Conservation (phyloP, 92 coral and sea anemone genomes). For the Heliopora coerulea region DNA sequence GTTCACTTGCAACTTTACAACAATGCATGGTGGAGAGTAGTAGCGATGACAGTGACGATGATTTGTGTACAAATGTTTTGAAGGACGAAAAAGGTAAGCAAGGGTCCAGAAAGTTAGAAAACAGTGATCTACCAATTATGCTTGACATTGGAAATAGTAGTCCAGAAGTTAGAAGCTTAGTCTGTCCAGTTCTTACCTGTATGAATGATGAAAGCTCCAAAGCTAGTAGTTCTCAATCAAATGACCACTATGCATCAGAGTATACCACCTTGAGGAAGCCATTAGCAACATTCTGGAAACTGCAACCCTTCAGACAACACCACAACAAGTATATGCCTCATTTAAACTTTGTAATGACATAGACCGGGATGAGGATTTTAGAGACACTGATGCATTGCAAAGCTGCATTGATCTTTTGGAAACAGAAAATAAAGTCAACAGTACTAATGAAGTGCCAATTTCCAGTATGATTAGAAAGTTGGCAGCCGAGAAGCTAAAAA, state of each 20-base stretch:
- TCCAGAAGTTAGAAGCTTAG: not conserved
- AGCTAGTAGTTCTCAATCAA: slow-evolving; percentile 14
- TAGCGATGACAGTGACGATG: slow-evolving; percentile 5
- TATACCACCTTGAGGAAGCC: slow-evolving; percentile 41
- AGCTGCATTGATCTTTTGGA: not conserved
- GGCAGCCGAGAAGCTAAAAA: slow-evolving; percentile 37
- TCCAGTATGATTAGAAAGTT: slow-evolving; percentile 4
- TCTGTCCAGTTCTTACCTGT: not conserved
- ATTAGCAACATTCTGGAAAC: slow-evolving; percentile 35
- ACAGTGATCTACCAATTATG: slow-evolving; percentile 19
- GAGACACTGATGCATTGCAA: slow-evolving; percentile 13
- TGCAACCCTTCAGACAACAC: slow-evolving; percentile 34
- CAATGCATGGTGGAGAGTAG: slow-evolving; percentile 4
- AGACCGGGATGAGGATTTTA: slow-evolving; percentile 44
- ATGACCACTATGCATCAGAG: slow-evolving; percentile 22
- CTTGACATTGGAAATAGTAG: slow-evolving; percentile 17
- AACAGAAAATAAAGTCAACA: not conserved
- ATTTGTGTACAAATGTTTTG: not conserved
- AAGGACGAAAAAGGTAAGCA: not conserved
- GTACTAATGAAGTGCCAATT: not conserved
- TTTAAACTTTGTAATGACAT: slow-evolving; percentile 48
- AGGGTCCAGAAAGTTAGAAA: slow-evolving; percentile 26
- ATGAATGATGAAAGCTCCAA: not conserved
- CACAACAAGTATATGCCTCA: slow-evolving; percentile 48
- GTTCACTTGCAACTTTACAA: slow-evolving; percentile 27